Base-by-base conservation (phyloP, 2,113 vertebrate genomes). In the Acrocephalus arundinaceus region DNA sequence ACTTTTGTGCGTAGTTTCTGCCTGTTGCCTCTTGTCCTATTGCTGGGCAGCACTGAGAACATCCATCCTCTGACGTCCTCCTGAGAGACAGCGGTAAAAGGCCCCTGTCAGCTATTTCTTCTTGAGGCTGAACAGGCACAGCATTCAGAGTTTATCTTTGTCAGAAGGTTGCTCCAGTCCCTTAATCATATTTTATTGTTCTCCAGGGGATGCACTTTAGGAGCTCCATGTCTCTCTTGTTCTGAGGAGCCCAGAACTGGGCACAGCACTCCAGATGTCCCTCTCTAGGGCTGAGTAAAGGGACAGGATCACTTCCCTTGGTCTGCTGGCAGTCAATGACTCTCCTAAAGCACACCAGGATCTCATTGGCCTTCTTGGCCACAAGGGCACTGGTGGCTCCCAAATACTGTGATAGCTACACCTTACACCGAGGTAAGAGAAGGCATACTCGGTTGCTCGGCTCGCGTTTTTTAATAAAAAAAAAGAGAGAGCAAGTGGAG, bases 341-440 rank as follows among this genome's bases (percentile, higher is more conserved):
- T 17, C 37, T 63, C 33, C 21, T 46, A 46, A 63, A 27, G 27
- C 22, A 37, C 27, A 14, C 11, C 33, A 27, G n/a, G 41, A 65
- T 48, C 11, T 15, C 28, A n/a, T 0, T 39, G 23, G 23, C 23
- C 41, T 55, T 48, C 23, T 27, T 48, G 41, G 14, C 11, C 49
- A 27, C 17, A 39, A 18, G 28, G 23, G 12, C 41, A 39, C 9
- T 41, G 15, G 43, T 57, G n/a, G 23, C 35, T 59, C 18, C 11
- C 35, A 71, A 30, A 43, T 15, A 43, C 15, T n/a, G 35, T 0
- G 0, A 43, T 51, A 10, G 19, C n/a, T 16, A n/a, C n/a, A n/a
- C n/a, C n/a, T n/a, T n/a, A n/a, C n/a, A n/a, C n/a, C n/a, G n/a
- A n/a, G n/a, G n/a, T n/a, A n/a, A n/a, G n/a, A n/a, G n/a, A n/a